A percentile compares a stretch with the other conserved stretches of the same genome.
These are phyloP conservation scores for Acrobasis consociella DNA, from an alignment of 2,888 invertebrate species.

Conservation along the genomic window DNA sequence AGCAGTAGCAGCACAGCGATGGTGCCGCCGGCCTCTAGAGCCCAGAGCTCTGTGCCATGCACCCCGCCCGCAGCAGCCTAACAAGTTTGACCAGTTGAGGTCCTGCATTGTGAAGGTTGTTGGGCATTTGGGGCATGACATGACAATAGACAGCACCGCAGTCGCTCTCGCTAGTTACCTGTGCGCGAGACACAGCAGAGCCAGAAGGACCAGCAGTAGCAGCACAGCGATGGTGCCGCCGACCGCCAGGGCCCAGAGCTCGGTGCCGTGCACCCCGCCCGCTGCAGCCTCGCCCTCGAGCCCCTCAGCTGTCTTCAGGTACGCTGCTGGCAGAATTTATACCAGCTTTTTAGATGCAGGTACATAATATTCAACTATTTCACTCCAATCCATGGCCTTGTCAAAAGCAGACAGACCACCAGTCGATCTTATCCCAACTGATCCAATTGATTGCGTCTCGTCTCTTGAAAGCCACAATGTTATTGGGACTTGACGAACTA, in stretches of 20 bases:
- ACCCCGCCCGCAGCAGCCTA: conserved; percentile 64
- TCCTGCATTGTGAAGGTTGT: too few relatives aligned
- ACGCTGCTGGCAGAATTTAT: conserved; percentile 79
- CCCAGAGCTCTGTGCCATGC: conserved; percentile 79
- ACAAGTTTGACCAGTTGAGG: too few relatives aligned
- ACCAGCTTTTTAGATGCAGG: background rate
- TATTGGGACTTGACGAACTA: too few relatives aligned
- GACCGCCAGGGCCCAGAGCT: conserved; percentile 85
- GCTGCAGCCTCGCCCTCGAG: conserved; percentile 79
- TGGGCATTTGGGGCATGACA: too few relatives aligned
- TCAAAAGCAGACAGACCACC: too few relatives aligned
- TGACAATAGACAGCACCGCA: too few relatives aligned
- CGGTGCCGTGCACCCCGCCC: conserved; percentile 60
- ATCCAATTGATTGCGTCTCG: too few relatives aligned
- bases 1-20: conserved; percentile 83
- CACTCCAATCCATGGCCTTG: too few relatives aligned
- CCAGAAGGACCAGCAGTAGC: conserved; percentile 81
- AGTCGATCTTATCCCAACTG: too few relatives aligned
- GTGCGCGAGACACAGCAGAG: conserved; percentile 71
- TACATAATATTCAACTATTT: background rate
- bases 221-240: conserved; percentile 84
- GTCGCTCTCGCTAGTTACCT: conserved; percentile 76
- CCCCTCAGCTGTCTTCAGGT: conserved; percentile 85
- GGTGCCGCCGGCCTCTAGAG: conserved; percentile 84
- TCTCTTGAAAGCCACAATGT: too few relatives aligned